Conservation (phyloP, 2,888 invertebrate species). For the Hanleya hanleyi region DNA sequence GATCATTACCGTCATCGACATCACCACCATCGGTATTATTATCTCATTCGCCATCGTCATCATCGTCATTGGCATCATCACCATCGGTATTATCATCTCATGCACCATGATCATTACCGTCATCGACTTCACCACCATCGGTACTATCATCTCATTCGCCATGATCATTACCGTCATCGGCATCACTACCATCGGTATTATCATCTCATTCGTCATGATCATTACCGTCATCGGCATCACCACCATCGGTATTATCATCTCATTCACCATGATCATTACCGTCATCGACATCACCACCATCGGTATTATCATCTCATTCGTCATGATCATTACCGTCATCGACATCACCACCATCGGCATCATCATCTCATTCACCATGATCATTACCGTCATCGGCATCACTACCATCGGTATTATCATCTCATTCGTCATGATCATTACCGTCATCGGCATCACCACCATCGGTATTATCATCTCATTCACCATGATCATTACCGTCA, state of each 20-base stretch:
- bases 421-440: not conserved
- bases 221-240: not conserved
- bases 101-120: not conserved
- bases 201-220: not conserved
- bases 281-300: conserved; percentile 1
- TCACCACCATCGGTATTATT: not conserved
- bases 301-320: not conserved
- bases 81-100: not conserved
- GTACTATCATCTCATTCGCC: not conserved
- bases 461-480: not conserved
- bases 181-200: not conserved
- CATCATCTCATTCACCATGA: not conserved
- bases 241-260: conserved; percentile 6
- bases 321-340: not conserved
- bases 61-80: not conserved
- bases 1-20: not conserved
- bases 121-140: not conserved
- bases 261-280: not conserved
- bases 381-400: not conserved
- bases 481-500: not conserved
- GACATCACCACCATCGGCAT: not conserved
- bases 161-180: not conserved
- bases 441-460: not conserved
- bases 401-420: not conserved
- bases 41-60: not conserved